Base-by-base conservation (phyloP, 2,113 vertebrate species). In the Austrofundulus limnaeus region DNA sequence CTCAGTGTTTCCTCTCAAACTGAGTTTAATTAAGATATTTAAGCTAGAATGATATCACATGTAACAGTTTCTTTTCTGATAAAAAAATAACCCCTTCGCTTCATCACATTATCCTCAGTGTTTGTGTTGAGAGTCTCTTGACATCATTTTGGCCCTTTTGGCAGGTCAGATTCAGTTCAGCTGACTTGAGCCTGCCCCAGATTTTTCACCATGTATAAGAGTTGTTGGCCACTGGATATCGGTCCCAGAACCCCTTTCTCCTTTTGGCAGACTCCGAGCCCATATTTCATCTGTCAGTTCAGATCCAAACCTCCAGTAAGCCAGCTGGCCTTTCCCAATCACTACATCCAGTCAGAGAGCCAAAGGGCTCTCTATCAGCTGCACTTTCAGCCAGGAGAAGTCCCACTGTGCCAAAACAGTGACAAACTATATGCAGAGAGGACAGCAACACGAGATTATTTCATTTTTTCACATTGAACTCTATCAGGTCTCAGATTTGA, bases 271-370 rank as follows among this genome's bases (percentile, higher is more conserved):
- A 72, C 68, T 82, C 74, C 25, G 58, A 62, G 73, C 85, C 78
- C 86, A 86, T 87, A 87, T 89, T 89, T 83, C 80, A 85, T 62
- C 79, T 86, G 85, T 83, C 89, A 80, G 62, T 81, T 80, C 66
- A 81, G 42, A 24, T 85, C 83, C 84, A 89, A 80, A 79, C 74
- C 77, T 54, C 65, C 45, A 59, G 53, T 70, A 66, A 81, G 88
- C 86, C 89, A 90, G 80, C 87, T 91, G 89, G 87, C 85, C 80
- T 78, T 85, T 83, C 79, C 80, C 74, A 77, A 74, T 85, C 68
- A 79, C 62, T 7, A n/a, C 69, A 51, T 66, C 71, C 64, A 67
- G 85, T 81, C 85, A 87, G 77, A 63, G 74, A 81, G 71, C 78
- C 78, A 78, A 77, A 70, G 79, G 83, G 80, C 56, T 80, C 78